Conservation (phyloP, 2,888 invertebrate genomes). For the Seira musarum region DNA sequence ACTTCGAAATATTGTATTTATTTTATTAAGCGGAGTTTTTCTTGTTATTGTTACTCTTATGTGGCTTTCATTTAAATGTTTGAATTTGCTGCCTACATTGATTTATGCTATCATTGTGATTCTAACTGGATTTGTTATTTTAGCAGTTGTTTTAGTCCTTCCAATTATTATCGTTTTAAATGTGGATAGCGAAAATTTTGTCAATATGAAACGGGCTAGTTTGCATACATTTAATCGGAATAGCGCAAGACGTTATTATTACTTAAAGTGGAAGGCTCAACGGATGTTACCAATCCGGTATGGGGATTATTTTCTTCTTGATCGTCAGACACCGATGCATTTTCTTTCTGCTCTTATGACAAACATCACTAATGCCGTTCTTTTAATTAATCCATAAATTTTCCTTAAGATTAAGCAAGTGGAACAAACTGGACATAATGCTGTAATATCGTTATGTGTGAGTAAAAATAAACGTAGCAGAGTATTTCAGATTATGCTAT, state of each 20-base stretch:
- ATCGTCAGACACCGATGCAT: neutral
- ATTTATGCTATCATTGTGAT: neutral
- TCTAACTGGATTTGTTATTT: neutral
- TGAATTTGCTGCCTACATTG: constrained; percentile 1
- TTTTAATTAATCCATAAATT: constrained; percentile 21
- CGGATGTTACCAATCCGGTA: constrained; percentile 15
- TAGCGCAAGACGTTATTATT: neutral
- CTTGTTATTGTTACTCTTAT: neutral
- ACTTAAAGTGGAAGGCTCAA: constrained; percentile 20
- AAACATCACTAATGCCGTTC: constrained; percentile 23
- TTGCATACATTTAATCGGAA: neutral
- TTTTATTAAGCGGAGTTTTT: neutral
- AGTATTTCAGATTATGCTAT: no score
- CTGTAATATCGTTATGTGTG: no score
- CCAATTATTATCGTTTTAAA: neutral
- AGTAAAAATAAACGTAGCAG: no score
- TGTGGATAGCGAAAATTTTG: constrained; percentile 6
- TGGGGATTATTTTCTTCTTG: constrained; percentile 15
- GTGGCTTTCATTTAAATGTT: constrained; percentile 19
- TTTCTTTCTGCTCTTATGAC: constrained; percentile 20
- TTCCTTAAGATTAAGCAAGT: no score
- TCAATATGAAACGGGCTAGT: neutral
- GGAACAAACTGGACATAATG: no score
- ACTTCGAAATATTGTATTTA: neutral
- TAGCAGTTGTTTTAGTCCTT: neutral